phyloP scores from a whole-genome alignment of 2,113 vertebrate species.

The Channa argus region DNA sequence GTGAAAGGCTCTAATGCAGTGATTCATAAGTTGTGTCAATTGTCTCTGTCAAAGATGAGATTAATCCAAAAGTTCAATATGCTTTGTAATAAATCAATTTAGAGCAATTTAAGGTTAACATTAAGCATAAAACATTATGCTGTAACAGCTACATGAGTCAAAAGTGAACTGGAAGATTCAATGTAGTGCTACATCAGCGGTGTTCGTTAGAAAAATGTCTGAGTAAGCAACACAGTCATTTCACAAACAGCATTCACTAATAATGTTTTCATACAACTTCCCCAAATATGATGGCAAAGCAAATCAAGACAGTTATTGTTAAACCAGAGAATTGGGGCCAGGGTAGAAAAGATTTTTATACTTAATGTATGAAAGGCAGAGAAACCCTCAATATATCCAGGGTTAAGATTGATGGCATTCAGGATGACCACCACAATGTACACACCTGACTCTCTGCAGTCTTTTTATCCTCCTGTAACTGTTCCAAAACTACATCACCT shows the following conservation, averaged over 20 bases:
- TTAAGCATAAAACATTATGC: constrained; percentile 59
- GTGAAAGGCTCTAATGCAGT: neutral
- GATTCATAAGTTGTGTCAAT: neutral
- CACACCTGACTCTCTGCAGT: constrained; percentile 91
- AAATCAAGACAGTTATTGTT: neutral
- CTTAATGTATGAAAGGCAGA: constrained; percentile 28
- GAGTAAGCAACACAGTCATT: constrained; percentile 39
- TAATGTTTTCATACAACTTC: constrained; percentile 44
- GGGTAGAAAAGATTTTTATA: constrained; percentile 36
- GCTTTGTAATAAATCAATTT: constrained; percentile 7
- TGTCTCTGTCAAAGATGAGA: neutral
- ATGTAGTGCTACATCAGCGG: constrained; percentile 3
- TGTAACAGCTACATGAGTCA: constrained; percentile 27
- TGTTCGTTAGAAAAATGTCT: constrained; percentile 17
- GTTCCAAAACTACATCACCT: constrained; percentile 86
- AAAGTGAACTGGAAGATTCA: neutral
- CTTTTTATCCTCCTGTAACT: constrained; percentile 86
- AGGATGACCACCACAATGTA: neutral
- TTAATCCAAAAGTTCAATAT: neutral
- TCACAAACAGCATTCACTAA: constrained; percentile 48
- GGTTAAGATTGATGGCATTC: neutral
- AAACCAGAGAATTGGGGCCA: neutral
- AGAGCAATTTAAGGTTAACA: constrained; percentile 17
- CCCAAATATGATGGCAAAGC: neutral
- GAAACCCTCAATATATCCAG: neutral